These are phyloP conservation scores for Distichodus sexfasciatus DNA, from an alignment of 2,797 vertebrate species.

Conservation along the genomic window DNA sequence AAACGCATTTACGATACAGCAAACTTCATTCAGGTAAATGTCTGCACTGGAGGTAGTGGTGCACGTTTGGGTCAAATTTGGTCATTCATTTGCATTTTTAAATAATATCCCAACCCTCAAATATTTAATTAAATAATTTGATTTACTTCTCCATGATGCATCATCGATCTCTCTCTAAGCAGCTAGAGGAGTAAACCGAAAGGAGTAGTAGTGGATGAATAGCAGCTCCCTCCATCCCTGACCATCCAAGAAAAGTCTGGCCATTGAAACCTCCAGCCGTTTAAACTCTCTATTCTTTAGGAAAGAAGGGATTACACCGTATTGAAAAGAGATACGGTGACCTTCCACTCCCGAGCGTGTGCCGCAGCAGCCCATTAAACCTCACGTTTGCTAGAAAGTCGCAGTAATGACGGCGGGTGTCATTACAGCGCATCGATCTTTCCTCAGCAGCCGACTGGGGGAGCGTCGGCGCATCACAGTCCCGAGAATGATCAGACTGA, in stretches of 20 bases:
- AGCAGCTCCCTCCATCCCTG: not conserved
- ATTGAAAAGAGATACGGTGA: not conserved
- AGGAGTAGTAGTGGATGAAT: not conserved
- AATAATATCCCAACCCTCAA: not conserved
- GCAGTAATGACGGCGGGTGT: not conserved
- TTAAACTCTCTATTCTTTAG: not conserved
- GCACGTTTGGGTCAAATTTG: too few relatives aligned
- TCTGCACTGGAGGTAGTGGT: too few relatives aligned
- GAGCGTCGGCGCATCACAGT: not conserved
- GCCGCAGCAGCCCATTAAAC: constrained; percentile 3
- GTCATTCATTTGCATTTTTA: too few relatives aligned
- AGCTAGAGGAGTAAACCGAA: not conserved
- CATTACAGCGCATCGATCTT: constrained; percentile 13
- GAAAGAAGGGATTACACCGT: not conserved
- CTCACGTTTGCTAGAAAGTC: constrained; percentile 1
- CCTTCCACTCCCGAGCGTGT: not conserved
- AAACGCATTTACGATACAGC: too few relatives aligned
- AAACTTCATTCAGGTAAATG: too few relatives aligned
- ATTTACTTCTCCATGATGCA: constrained; percentile 12
- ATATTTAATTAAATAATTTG: constrained; percentile 36
- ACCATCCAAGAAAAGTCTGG: not conserved
- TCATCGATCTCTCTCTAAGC: not conserved
- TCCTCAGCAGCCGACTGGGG: not conserved
- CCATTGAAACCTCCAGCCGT: not conserved
- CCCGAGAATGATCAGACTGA: not conserved